Base-by-base conservation (phyloP, 2,797 vertebrate genomes). In the Helostoma temminkii region DNA sequence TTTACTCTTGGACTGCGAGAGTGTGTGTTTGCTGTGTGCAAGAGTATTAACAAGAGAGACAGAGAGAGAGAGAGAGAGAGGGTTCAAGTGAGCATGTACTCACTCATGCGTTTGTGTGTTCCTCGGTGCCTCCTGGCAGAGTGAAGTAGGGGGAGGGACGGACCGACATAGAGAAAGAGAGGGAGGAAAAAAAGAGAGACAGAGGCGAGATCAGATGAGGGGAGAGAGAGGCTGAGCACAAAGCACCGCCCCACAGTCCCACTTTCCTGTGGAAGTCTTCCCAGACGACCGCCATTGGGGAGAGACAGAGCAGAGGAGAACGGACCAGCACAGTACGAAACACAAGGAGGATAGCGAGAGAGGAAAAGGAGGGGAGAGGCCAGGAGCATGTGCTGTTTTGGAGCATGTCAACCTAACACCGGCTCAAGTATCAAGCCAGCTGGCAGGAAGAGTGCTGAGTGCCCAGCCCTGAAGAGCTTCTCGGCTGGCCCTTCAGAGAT, bases 201-300 rank as follows among this genome's bases (percentile, higher is more conserved):
- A 92, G 84, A 93, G 85, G 86, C 91, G 86, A 91, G 92, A 94
- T 93, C 91, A 93, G 89, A 93, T 91, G 92, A 93, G 88, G 87
- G 78, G 87, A 89, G 93, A 90, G 92, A 87, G 85, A 91, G 89
- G 80, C 85, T 84, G 88, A 91, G 91, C 86, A 87, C 85, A 86
- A 86, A 91, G 91, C 91, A 58, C 92, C 92, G 91, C 93, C 93
- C 92, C 88, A 88, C 88, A 91, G 93, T 92, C 89, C 93, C 91
- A 93, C 92, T 94, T 89, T 91, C 90, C 92, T 92, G 91, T 93
- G 91, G 91, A 94, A 93, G 93, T 94, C 91, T 92, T 94, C 88
- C 88, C 92, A 92, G 92, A 89, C 92, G 78, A 92, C 90, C 91
- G 92, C 91, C 91, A 93, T 90, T 91, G 90, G 91, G 86, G 90